phyloP scores from a whole-genome alignment of 92 coral and sea anemone species.

The Zoanthus sociatus region DNA sequence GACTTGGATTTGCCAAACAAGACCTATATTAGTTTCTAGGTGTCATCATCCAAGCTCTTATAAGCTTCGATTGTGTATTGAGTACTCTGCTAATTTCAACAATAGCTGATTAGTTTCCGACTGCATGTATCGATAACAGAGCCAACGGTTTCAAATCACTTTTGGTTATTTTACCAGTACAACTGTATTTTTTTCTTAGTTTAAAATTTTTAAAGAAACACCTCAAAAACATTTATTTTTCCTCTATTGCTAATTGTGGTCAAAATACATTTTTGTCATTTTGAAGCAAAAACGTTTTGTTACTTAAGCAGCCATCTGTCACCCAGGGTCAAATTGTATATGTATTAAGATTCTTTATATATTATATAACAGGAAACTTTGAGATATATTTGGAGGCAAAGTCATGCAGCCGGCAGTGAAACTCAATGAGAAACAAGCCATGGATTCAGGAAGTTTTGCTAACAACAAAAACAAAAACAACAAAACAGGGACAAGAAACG shows the following conservation, averaged over 20 bases:
- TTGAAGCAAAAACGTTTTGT: not conserved
- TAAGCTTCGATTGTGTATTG: conserved; percentile 12
- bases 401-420: too few species aligned
- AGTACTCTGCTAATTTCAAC: not conserved
- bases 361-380: too few species aligned
- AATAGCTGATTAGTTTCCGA: not conserved
- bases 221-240: not conserved
- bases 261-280: not conserved
- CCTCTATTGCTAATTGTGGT: not conserved
- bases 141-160: not conserved
- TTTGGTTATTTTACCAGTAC: not conserved
- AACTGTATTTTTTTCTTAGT: not conserved
- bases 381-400: too few species aligned
- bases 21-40: conserved; percentile 43
- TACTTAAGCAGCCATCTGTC: not conserved
- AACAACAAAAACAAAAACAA: too few species aligned
- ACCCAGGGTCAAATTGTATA: not conserved
- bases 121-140: conserved; percentile 31
- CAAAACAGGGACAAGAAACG: too few species aligned
- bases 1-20: conserved; percentile 16
- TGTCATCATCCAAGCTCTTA: conserved; percentile 25
- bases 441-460: too few species aligned
- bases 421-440: too few species aligned
- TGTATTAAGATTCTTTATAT: not conserved
- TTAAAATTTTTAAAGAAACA: not conserved